These are phyloP conservation scores for Enteromius thamalakanensis DNA, from an alignment of 2,797 vertebrate species.

Conservation along the genomic window DNA sequence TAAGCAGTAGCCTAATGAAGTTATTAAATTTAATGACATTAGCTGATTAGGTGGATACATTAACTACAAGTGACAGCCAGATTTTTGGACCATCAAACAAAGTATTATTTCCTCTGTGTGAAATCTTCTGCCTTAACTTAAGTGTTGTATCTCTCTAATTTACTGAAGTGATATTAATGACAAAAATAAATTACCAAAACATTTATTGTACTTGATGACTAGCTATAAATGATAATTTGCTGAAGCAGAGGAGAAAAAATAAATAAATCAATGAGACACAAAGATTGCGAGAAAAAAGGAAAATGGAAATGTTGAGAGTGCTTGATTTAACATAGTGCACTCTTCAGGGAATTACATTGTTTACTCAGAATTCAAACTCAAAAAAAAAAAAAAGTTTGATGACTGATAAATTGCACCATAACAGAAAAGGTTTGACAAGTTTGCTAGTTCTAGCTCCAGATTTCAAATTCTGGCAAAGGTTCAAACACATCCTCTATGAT, in stretches of 20 bases:
- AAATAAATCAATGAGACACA: not conserved
- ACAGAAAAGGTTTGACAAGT: not conserved
- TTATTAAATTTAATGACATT: not conserved
- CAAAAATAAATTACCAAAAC: not conserved
- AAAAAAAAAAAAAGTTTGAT: not conserved
- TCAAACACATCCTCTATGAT: not conserved
- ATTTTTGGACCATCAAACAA: not conserved
- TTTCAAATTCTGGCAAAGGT: not conserved
- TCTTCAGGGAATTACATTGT: not conserved
- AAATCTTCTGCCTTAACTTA: not conserved
- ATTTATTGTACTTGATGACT: not conserved
- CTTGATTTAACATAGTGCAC: not conserved
- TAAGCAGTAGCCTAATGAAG: not conserved
- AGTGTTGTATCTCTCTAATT: not conserved
- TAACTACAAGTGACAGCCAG: not conserved
- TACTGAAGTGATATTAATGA: not conserved
- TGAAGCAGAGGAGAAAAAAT: too few relatives aligned
- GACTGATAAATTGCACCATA: not conserved
- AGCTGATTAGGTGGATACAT: not conserved
- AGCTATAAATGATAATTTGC: not conserved
- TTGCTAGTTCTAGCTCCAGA: not conserved
- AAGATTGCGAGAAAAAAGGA: not conserved
- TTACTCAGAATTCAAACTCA: not conserved
- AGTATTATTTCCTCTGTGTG: not conserved
- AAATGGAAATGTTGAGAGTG: not conserved